A percentile compares a stretch with the other conserved stretches of the same genome.
Conservation (phyloP, 2,888 invertebrate species). For the Patella pellucida region DNA sequence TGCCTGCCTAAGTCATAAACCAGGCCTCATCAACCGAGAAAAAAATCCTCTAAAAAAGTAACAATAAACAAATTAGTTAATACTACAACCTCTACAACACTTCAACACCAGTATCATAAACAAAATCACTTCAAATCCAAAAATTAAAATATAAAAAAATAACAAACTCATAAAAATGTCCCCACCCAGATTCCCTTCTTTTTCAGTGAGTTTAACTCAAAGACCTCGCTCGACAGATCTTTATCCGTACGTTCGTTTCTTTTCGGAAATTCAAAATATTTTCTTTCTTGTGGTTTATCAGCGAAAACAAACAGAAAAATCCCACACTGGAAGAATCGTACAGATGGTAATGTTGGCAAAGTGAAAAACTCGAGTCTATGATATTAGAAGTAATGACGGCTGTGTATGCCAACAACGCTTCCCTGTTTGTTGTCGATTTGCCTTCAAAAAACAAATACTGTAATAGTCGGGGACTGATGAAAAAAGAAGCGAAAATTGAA, state of each 20-base stretch:
- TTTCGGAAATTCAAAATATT: constrained; percentile 11
- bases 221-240: neutral
- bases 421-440: constrained; percentile 5
- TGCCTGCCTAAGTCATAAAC: too few species aligned
- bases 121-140: too few species aligned
- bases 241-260: constrained; percentile 2
- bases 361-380: neutral
- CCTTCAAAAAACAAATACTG: constrained; percentile 10
- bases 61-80: too few species aligned
- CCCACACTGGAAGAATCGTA: constrained; percentile 1
- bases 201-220: too few species aligned
- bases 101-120: too few species aligned
- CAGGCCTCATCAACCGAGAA: too few species aligned
- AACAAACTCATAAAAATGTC: too few species aligned
- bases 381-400: constrained; percentile 6
- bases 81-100: too few species aligned
- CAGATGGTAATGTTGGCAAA: neutral
- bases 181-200: too few species aligned
- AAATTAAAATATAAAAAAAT: too few species aligned
- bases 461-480: constrained; percentile 1
- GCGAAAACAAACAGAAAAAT: constrained; percentile 5
- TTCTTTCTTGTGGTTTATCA: constrained; percentile 12
- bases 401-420: constrained; percentile 9
- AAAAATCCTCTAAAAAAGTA: too few species aligned
- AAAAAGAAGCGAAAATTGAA: constrained; percentile 10